These are phyloP conservation scores for Portunus trituberculatus DNA, from an alignment of 1,140 invertebrate species.

Conservation along the genomic window DNA sequence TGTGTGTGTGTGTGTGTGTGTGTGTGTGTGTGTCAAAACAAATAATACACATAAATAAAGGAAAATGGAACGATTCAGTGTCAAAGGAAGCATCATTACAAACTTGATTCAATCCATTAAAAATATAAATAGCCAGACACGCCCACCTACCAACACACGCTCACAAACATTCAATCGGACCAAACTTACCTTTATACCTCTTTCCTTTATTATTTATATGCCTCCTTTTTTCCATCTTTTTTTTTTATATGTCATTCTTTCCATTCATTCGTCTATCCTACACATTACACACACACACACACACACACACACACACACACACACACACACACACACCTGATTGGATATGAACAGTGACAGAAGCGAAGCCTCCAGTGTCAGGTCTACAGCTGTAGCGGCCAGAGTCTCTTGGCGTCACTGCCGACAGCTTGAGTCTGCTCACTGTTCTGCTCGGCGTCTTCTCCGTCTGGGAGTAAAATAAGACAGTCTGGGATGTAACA, in stretches of 20 bases:
- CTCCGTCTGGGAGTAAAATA: constrained; percentile 48
- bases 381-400: constrained; percentile 60
- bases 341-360: constrained; percentile 55
- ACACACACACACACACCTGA: constrained; percentile 30
- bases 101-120: not conserved
- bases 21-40: not conserved
- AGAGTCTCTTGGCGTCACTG: constrained; percentile 35
- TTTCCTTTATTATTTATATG: not conserved
- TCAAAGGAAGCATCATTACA: not conserved
- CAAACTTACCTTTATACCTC: not conserved
- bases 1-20: too few relatives aligned
- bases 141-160: not conserved
- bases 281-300: not conserved
- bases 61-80: not conserved
- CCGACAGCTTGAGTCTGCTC: constrained; percentile 45
- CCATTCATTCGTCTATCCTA: not conserved
- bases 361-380: constrained; percentile 46
- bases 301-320: not conserved
- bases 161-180: not conserved
- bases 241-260: not conserved
- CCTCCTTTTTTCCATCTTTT: not conserved
- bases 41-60: not conserved
- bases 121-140: not conserved
- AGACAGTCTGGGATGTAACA: not conserved
- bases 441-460: constrained; percentile 49